Evolutionary conservation across 2,113 vertebrate genomes (phyloP), one percentile per base, ranked within the genome.

Genomic region (Eubucco bourcierii): DNA sequence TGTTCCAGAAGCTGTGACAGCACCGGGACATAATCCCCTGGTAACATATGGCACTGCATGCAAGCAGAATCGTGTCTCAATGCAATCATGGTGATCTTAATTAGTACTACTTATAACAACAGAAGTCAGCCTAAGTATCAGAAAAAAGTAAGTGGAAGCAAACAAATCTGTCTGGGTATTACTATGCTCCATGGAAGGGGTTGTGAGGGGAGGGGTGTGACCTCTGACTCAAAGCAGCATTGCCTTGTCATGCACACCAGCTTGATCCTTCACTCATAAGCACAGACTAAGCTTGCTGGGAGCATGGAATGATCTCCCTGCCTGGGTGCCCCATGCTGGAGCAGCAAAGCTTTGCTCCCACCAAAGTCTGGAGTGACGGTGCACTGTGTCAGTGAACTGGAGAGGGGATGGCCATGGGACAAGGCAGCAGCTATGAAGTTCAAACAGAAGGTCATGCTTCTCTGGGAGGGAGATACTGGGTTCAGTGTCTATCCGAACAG

Each of bases 351-450:
- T 80, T 29, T 84, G n/a, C 33, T 84, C 13, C 41, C 4, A 2
- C 28, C 0, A 0, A 34, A 66, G 12, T 41, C 24, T 7, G 3
- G 18, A 1, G 0, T 60, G 27, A 24, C 1, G 2, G 58, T 87
- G 12, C 34, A 24, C 37, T 28, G 46, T 4, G 9, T 3, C 46
- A n/a, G 12, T 4, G 18, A 34, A 63, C 39, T 20, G 44, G 10
- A 61, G n/a, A 5, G 37, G 13, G 44, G 8, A 86, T 16, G 9
- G 82, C 34, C 25, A 13, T 0, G 18, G 70, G 24, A 41, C 24
- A 34, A 55, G 41, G 56, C 28, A 66, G 23, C 5, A 81, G 7
- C 13, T 10, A 27, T 9, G 52, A 74, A 84, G 59, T 60, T 84
- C 52, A 71, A 52, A 29, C 9, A 41, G 72, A 56, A 67, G n/a